Evolutionary conservation across 2,113 vertebrate genomes (phyloP).

Genomic region (Lophotis ruficrista): DNA sequence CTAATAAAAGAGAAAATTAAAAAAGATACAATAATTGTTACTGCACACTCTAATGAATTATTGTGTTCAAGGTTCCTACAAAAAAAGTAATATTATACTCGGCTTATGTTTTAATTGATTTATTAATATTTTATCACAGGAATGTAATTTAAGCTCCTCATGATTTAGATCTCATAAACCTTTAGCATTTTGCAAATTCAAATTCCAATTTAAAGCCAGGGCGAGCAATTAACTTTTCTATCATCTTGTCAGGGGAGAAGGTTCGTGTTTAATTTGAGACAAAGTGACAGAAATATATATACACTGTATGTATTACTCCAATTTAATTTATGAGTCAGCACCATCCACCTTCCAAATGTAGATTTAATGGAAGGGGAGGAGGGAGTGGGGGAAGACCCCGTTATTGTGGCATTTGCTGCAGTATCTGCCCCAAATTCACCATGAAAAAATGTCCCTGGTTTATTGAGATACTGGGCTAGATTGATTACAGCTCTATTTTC

Average conservation of each 20-base stretch:
- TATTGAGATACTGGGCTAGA: conserved; percentile 60
- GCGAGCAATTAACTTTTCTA: conserved; percentile 91
- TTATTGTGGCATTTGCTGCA: conserved; percentile 49
- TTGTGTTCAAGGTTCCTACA: conserved; percentile 85
- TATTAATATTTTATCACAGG: conserved; percentile 92
- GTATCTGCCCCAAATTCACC: conserved; percentile 66
- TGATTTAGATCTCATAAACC: conserved; percentile 92
- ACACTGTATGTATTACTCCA: conserved; percentile 85
- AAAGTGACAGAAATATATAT: conserved; percentile 90
- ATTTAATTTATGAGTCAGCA: conserved; percentile 87
- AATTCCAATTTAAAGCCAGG: conserved; percentile 91
- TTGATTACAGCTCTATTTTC: conserved; percentile 66
- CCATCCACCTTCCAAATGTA: conserved; percentile 82
- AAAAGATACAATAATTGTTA: conserved; percentile 88
- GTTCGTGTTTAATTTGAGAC: conserved; percentile 90
- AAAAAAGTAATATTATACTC: conserved; percentile 89
- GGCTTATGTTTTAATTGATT: conserved; percentile 92
- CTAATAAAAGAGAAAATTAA: conserved; percentile 85
- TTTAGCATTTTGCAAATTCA: conserved; percentile 92
- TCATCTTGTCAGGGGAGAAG: conserved; percentile 90
- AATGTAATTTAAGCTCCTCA: conserved; percentile 91
- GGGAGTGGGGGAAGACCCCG: conserved; percentile 53
- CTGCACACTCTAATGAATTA: conserved; percentile 88
- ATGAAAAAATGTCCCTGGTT: conserved; percentile 31
- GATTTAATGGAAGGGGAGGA: conserved; percentile 79